Base-by-base conservation (phyloP, 2,113 vertebrate species). In the Arizona elegans region DNA sequence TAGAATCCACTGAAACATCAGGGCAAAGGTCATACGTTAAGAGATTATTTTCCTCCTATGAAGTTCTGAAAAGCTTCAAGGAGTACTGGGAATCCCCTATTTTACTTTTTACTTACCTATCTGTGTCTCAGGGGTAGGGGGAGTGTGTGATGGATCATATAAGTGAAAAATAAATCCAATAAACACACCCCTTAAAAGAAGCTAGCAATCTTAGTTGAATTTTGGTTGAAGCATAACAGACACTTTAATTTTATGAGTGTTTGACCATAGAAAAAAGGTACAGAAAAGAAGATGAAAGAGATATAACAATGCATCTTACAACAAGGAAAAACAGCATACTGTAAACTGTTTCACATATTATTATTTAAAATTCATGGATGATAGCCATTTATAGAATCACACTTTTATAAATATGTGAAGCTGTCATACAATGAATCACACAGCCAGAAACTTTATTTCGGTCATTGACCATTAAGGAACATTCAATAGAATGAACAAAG, bases 31-130 rank as follows among this genome's bases (percentile, higher is more conserved):
- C n/a, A 92, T 3, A 24, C 21, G 19, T 43, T 65, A 3, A 86
- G 54, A 90, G 75, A 86, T 90, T 85, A 81, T 59, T 93, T 93
- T 90, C n/a, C 47, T 62, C 56, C 50, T 93, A 13, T 86, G 47
- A 62, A 62, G 43, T 53, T 62, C 62, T 62, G 23, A 62, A 33
- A 87, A 86, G 8, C 55, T 58, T 58, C 75, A 90, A 53, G 85
- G 13, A 15, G 26, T 8, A 86, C n/a, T 59, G 81, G 53, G 65
- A 92, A 33, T 26, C 26, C 21, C 5, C 65, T 29, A 58, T 24
- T 33, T 11, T 90, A n/a, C 26, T 47, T 54, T 91, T 54, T 87
- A 65, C 86, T 54, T 92, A 88, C n/a, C 13, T 88, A 54, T 70
- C 50, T 58, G 70, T 3, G 3, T 90, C 88, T 33, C 70, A 33